Conservation (phyloP, 2,797 vertebrate species). For the Sparidentex hasta region DNA sequence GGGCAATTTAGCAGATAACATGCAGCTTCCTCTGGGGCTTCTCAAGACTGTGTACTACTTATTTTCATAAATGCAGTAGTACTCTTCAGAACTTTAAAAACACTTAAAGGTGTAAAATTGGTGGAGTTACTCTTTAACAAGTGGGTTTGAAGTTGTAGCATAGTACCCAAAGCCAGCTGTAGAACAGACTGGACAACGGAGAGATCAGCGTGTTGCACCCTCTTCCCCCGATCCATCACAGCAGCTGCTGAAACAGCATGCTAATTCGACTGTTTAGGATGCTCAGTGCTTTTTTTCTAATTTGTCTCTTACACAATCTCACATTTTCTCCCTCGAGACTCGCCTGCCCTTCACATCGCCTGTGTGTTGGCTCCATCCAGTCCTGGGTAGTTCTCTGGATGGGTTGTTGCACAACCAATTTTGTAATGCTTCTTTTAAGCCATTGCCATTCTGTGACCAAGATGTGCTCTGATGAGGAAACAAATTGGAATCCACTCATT, state of each 20-base stretch:
- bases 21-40: no score
- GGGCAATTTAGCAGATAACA: no score
- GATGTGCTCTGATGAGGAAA: background rate
- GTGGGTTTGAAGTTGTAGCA: no score
- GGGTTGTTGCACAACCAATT: constrained; percentile 29
- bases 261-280: no score
- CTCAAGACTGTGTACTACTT: no score
- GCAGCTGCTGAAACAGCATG: background rate
- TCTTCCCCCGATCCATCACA: background rate
- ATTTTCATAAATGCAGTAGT: no score
- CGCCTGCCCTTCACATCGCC: background rate
- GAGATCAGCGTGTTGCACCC: background rate
- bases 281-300: background rate
- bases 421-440: constrained; percentile 14
- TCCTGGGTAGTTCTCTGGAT: background rate
- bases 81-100: no score
- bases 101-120: no score
- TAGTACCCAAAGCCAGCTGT: background rate
- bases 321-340: background rate
- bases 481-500: background rate
- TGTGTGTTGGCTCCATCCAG: background rate
- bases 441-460: background rate
- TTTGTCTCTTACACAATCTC: background rate
- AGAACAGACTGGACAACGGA: background rate
- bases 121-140: background rate